phyloP scores from a whole-genome alignment of 2,888 invertebrate genomes.

The Oconnorella tubifera region DNA sequence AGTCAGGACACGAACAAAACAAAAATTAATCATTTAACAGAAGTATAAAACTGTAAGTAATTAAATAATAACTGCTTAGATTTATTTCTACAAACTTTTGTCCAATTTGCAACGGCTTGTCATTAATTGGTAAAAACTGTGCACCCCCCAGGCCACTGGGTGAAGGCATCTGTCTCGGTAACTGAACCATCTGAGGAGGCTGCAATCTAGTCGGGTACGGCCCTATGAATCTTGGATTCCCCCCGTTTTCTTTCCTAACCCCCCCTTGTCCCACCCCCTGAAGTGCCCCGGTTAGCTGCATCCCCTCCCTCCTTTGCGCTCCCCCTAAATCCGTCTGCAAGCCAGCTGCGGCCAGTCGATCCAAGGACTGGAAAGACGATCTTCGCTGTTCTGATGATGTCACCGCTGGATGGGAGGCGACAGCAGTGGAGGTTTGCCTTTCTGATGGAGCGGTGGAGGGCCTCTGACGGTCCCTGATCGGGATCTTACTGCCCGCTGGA shows the following conservation, averaged over 20 bases:
- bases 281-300: neutral
- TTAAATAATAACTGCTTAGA: no score
- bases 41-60: no score
- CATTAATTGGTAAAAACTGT: no score
- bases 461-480: conserved; percentile 4
- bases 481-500: neutral
- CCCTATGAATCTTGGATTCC: neutral
- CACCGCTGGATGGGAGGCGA: neutral
- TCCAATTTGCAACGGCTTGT: no score
- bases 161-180: neutral
- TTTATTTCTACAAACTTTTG: no score
- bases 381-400: neutral
- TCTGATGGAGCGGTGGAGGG: conserved; percentile 11
- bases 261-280: neutral
- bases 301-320: neutral
- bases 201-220: neutral
- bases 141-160: no score
- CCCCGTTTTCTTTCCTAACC: neutral
- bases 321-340: no score
- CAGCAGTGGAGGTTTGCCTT: neutral
- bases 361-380: neutral
- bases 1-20: no score
- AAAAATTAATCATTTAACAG: no score
- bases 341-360: neutral
- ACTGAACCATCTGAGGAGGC: conserved; percentile 1